Evolutionary conservation across 2,888 invertebrate species (phyloP).

Genomic region (Antitype chi): DNA sequence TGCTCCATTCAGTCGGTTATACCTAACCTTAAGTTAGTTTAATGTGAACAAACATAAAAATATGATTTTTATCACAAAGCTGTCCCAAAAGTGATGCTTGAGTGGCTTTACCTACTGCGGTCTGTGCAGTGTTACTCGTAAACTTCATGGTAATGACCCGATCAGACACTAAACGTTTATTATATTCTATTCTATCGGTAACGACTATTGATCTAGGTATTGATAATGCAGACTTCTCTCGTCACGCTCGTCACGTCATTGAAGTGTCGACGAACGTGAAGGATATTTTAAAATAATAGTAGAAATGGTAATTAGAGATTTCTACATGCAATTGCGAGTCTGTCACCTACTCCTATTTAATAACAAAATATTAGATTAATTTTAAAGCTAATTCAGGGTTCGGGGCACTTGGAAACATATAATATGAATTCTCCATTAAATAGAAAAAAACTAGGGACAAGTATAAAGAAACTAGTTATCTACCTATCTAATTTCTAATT

Average conservation of each 20-base stretch:
- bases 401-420: too few species aligned
- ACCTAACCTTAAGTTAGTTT: slow-evolving; percentile 24
- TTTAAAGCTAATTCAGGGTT: too few species aligned
- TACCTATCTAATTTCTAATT: too few species aligned
- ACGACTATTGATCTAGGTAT: neutral
- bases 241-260: neutral
- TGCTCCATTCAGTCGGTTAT: slow-evolving; percentile 6
- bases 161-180: neutral
- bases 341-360: too few species aligned
- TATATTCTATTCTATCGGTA: neutral
- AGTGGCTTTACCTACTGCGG: slow-evolving; percentile 30
- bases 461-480: too few species aligned
- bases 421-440: too few species aligned
- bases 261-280: neutral
- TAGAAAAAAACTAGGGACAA: too few species aligned
- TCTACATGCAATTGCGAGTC: too few species aligned
- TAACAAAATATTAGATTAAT: too few species aligned
- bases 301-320: too few species aligned
- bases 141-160: neutral
- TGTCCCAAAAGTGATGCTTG: neutral
- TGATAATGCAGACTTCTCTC: neutral
- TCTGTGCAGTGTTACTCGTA: neutral
- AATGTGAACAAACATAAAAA: slow-evolving; percentile 35
- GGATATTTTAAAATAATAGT: too few species aligned
- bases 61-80: slow-evolving; percentile 13